These are phyloP conservation scores for Oeneis ivallda DNA, from an alignment of 2,888 invertebrate species.

Conservation along the genomic window DNA sequence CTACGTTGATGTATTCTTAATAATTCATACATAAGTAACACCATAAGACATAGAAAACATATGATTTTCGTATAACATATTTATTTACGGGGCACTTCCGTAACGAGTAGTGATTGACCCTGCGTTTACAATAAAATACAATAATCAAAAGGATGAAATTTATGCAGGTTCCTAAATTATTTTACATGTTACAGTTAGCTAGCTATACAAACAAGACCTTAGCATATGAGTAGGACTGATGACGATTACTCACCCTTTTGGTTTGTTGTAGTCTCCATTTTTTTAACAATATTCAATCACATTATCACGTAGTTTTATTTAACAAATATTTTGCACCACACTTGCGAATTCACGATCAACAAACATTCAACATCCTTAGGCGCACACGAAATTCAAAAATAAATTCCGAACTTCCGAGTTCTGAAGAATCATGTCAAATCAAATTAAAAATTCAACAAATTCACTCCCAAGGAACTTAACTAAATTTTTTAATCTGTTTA, in stretches of 20 bases:
- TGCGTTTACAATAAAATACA: conserved; percentile 31
- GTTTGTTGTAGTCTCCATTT: conserved; percentile 76
- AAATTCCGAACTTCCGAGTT: conserved; percentile 7
- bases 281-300: conserved; percentile 65
- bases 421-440: conserved; percentile 33
- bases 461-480: no score
- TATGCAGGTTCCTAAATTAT: conserved; percentile 53
- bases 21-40: conserved; percentile 19
- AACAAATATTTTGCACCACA: conserved; percentile 18
- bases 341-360: conserved; percentile 31
- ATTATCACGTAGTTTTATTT: conserved; percentile 58
- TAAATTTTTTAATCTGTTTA: no score
- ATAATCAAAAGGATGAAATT: conserved; percentile 39
- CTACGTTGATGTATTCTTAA: conserved; percentile 38
- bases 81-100: conserved; percentile 25
- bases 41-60: background rate
- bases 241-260: conserved; percentile 69
- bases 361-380: conserved; percentile 44
- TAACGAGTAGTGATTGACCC: conserved; percentile 29
- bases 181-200: conserved; percentile 74
- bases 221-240: conserved; percentile 47
- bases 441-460: background rate
- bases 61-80: conserved; percentile 15
- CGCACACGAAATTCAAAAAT: conserved; percentile 56
- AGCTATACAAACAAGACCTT: conserved; percentile 72